phyloP scores from a whole-genome alignment of 2,888 invertebrate species.

The Ophion obscuratus region DNA sequence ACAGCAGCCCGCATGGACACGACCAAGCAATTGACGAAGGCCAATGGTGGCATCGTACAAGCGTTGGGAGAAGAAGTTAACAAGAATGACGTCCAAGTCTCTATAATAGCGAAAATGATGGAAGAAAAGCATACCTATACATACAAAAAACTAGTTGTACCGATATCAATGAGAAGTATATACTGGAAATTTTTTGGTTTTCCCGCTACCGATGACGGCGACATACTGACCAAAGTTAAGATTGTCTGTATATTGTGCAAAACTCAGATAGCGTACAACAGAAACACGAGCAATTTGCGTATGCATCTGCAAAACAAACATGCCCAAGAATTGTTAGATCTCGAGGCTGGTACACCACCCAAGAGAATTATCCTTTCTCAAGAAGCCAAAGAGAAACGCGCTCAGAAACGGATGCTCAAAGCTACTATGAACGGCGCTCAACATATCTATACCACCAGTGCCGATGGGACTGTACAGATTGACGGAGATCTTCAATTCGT shows the following conservation, averaged over 20 bases:
- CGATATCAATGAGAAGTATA: slow-evolving; percentile 85
- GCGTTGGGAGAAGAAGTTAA: slow-evolving; percentile 53
- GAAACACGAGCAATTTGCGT: slow-evolving; percentile 85
- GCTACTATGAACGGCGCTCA: slow-evolving; percentile 75
- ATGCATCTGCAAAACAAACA: slow-evolving; percentile 85
- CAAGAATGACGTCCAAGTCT: slow-evolving; percentile 73
- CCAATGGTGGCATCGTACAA: slow-evolving; percentile 35
- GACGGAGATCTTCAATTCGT: slow-evolving; percentile 83
- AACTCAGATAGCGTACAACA: slow-evolving; percentile 85
- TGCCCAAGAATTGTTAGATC: slow-evolving; percentile 79
- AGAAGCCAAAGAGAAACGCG: slow-evolving; percentile 80
- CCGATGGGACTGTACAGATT: slow-evolving; percentile 83
- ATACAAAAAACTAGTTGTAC: slow-evolving; percentile 84
- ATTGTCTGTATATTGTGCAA: slow-evolving; percentile 85
- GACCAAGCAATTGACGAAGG: slow-evolving; percentile 62
- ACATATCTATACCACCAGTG: slow-evolving; percentile 82
- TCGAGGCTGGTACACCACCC: slow-evolving; percentile 81
- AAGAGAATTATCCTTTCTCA: slow-evolving; percentile 76
- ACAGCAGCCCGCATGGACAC: slow-evolving; percentile 53
- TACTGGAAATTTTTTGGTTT: slow-evolving; percentile 86
- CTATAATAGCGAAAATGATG: slow-evolving; percentile 80
- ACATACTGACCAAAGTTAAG: slow-evolving; percentile 84
- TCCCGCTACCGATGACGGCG: slow-evolving; percentile 84
- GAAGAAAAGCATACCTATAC: slow-evolving; percentile 82
- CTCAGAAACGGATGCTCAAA: slow-evolving; percentile 79